phyloP scores from a whole-genome alignment of 23 tunicate species.

The Styela plicata region DNA sequence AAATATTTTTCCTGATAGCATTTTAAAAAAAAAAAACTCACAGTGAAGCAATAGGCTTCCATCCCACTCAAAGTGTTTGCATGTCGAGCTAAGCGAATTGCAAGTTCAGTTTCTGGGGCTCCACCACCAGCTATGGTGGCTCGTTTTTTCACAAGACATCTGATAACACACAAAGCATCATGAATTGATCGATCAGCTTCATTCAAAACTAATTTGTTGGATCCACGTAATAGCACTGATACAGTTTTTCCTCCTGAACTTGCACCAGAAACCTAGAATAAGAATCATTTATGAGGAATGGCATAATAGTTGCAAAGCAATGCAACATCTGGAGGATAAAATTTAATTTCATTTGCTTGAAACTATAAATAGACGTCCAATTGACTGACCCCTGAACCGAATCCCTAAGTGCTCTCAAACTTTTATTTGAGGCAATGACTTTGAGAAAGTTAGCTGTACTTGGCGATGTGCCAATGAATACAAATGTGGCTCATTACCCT shows the following conservation, averaged over 20 bases:
- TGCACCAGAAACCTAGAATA: conserved; percentile 78
- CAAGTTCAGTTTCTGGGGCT: conserved; percentile 94
- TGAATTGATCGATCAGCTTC: conserved; percentile 97
- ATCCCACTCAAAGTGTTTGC: conserved; percentile 91
- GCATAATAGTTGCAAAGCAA: too few relatives aligned
- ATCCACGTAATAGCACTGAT: conserved; percentile 83
- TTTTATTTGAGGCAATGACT: too few relatives aligned
- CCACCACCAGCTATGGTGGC: conserved; percentile 98
- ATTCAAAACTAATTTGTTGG: conserved; percentile 85
- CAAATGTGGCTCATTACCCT: too few relatives aligned
- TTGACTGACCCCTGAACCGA: too few relatives aligned
- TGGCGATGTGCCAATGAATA: too few relatives aligned
- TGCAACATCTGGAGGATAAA: too few relatives aligned
- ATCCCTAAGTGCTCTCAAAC: too few relatives aligned
- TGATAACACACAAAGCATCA: conserved; percentile 96
- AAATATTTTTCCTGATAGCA: too few relatives aligned
- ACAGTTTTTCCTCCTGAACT: conserved; percentile 63
- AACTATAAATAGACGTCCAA: too few relatives aligned
- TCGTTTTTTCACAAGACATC: conserved; percentile 94
- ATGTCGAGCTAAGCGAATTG: conserved; percentile 66
- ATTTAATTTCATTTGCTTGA: too few relatives aligned
- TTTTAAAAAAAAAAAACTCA: conserved; percentile 35
- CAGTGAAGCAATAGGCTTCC: conserved; percentile 97
- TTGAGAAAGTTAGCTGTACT: too few relatives aligned
- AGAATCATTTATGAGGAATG: too few relatives aligned